Base-by-base conservation (phyloP, 2,797 vertebrate genomes). In the Falco rusticolus region DNA sequence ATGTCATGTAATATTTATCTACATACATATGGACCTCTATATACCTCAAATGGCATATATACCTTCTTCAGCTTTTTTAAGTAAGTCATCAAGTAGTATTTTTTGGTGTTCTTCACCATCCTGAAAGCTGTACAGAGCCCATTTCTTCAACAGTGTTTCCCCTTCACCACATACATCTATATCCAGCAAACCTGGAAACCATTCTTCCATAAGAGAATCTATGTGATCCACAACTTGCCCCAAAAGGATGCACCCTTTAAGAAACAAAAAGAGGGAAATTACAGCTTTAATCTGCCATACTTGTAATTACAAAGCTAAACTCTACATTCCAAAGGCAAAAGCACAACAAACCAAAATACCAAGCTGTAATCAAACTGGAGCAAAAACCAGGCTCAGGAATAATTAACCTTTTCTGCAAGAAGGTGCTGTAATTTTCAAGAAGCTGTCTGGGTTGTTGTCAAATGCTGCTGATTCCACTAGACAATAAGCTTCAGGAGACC, bases 181-280 rank as follows among this genome's bases (percentile, higher is more conserved):
- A 97, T 98, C 98, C 72, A 99, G 97, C 64, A 99, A 98, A 43
- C 99, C 98, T 7, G 99, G 99, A 96, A 99, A 99, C 99, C 99
- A 99, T 77, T 99, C 99, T 97, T 99, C 99, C 98, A 99, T 98
- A 69, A 99, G 97, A 57, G 99, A 99, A 98, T 99, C 99, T 34
- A 99, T 98, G 94, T 99, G 99, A 97, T 99, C 99, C 96, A 99
- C 99, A 93, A 99, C 98, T 97, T 99, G 99, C 15, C 99, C 99
- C 97, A 99, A 97, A 82, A 99, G 97, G 87, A 99, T 97, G 88
- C 98, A 99, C 50, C 99, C 99, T 99, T 80, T 18, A 94, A 41
- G 79, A 95, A 93, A 87, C 14, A 83, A 88, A 84, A 47, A 93
- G 34, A 54, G 54, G 9, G 15, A 87, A 54, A 85, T 91, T 61